Conservation (phyloP, 1,140 invertebrate species). For the Neoseiulus cucumeris region DNA sequence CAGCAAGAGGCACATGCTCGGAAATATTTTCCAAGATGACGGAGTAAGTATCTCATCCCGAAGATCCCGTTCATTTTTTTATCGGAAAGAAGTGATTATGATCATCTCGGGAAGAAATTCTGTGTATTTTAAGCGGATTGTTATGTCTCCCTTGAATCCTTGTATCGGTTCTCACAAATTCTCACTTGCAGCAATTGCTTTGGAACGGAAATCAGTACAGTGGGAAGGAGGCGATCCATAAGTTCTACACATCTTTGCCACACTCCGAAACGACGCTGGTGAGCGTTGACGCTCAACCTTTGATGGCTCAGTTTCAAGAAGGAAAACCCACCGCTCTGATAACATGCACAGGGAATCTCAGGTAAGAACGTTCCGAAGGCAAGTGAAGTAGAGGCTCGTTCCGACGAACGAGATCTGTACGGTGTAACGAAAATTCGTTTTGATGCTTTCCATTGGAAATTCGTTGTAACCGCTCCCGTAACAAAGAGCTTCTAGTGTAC, state of each 20-base stretch:
- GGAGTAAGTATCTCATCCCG: too few species aligned
- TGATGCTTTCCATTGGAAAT: too few species aligned
- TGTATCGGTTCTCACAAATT: background rate
- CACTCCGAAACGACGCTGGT: background rate
- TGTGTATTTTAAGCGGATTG: background rate
- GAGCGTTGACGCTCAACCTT: background rate
- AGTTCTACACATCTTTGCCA: background rate
- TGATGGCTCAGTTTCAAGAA: background rate
- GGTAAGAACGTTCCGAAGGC: background rate
- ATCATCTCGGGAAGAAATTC: too few species aligned
- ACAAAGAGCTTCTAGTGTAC: too few species aligned
- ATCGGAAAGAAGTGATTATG: background rate
- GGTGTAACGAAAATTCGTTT: too few species aligned
- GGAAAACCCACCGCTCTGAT: background rate
- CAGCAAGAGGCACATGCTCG: background rate
- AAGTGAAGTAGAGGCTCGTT: too few species aligned
- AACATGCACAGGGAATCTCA: background rate
- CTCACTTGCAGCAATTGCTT: background rate
- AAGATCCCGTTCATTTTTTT: too few species aligned
- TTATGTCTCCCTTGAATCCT: background rate
- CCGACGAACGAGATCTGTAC: too few species aligned
- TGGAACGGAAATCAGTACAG: slow-evolving; percentile 7
- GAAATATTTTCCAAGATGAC: slow-evolving; percentile 15
- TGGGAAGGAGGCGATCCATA: background rate
- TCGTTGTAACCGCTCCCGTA: too few species aligned